Conservation (phyloP, 2,797 vertebrate species). For the Clamator glandarius region DNA sequence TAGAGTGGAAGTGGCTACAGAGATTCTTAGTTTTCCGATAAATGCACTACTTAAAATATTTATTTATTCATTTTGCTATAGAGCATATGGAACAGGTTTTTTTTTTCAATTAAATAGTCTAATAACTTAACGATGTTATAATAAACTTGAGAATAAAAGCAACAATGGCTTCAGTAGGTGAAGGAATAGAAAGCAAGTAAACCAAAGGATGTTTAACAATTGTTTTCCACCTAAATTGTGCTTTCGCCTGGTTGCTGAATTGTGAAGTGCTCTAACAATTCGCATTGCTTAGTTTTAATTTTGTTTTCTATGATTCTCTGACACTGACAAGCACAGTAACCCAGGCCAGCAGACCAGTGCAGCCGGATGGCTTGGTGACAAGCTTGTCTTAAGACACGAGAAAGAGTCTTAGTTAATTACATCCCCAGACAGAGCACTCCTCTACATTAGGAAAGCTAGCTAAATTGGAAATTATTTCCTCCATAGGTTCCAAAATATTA, state of each 20-base stretch:
- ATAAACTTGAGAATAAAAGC: slow-evolving; percentile 35
- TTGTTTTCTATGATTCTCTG: neutral
- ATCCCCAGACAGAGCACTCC: neutral
- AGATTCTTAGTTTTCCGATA: neutral
- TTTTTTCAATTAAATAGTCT: neutral
- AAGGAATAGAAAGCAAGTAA: neutral
- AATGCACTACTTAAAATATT: neutral
- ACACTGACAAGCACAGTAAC: neutral
- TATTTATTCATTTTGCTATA: neutral
- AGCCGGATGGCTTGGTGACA: neutral
- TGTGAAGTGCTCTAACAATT: neutral
- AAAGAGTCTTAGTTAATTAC: accelerated
- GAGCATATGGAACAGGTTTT: neutral
- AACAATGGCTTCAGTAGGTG: slow-evolving; percentile 1
- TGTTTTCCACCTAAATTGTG: neutral
- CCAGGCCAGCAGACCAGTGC: neutral
- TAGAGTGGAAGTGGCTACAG: neutral
- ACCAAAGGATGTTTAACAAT: neutral
- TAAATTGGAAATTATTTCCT: neutral
- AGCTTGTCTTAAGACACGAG: neutral
- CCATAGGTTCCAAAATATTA: neutral
- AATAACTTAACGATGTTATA: slow-evolving; percentile 11
- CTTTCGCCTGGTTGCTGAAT: neutral
- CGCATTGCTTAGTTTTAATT: neutral
- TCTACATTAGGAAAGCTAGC: neutral